Evolutionary conservation across 2,797 vertebrate species (phyloP).

Genomic region (Tadarida brasiliensis): DNA sequence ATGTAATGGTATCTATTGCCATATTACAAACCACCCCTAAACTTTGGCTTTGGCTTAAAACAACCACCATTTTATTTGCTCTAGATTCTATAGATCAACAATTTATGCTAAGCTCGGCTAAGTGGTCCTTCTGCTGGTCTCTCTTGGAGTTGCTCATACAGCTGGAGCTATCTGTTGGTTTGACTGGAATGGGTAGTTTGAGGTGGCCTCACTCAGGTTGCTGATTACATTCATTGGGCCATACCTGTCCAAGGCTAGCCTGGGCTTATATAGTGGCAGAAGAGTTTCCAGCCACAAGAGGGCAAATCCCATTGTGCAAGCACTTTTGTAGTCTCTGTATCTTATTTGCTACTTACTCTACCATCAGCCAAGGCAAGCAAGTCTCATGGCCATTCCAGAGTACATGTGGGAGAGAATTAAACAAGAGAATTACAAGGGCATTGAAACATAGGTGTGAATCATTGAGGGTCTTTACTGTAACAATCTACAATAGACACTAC

Average conservation of each 20-base stretch:
- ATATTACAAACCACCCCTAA: not conserved
- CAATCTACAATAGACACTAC: not conserved
- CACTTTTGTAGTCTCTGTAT: not conserved
- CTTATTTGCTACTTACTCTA: not conserved
- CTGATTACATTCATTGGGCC: not conserved
- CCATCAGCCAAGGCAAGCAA: not conserved
- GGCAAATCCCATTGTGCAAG: not conserved
- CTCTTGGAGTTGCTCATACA: not conserved
- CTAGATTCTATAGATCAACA: not conserved
- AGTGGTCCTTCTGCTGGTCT: not conserved
- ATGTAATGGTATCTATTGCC: not conserved
- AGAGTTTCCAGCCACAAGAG: not conserved
- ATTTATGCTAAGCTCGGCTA: not conserved
- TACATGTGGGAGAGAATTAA: not conserved
- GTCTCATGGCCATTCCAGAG: not conserved
- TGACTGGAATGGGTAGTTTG: not conserved
- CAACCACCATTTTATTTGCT: slow-evolving; percentile 22
- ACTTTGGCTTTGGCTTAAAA: slow-evolving; percentile 30
- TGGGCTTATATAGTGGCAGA: not conserved
- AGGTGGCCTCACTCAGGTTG: not conserved
- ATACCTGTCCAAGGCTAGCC: not conserved
- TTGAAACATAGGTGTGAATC: slow-evolving; percentile 45
- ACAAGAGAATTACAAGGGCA: not conserved
- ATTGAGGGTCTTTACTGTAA: not conserved
- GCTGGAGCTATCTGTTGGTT: not conserved